These are phyloP conservation scores for Malaclemys terrapin DNA, from an alignment of 2,113 vertebrate genomes.

Conservation along the genomic window DNA sequence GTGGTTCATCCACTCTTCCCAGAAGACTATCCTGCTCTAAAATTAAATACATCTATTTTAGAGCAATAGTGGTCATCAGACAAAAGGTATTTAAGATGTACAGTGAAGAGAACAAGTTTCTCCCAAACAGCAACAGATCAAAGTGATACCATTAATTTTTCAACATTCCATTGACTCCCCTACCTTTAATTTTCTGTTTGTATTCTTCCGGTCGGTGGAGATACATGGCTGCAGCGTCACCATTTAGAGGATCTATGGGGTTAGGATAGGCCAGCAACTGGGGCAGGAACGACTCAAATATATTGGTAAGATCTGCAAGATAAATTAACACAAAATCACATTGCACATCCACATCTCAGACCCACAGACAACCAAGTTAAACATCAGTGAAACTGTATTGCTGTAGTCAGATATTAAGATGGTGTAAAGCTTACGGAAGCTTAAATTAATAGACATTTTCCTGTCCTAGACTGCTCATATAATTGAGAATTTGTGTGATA, in stretches of 20 bases:
- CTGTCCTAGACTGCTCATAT: not conserved
- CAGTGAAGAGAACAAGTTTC: rapidly evolving
- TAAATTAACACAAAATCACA: not conserved
- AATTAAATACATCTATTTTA: rapidly evolving
- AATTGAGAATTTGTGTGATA: not conserved
- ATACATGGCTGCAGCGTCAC: constrained; percentile 99
- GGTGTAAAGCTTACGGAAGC: not conserved
- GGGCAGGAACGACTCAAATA: constrained; percentile 99
- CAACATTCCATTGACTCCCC: not conserved
- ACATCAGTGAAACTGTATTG: not conserved
- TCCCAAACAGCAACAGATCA: rapidly evolving
- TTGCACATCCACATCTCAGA: not conserved
- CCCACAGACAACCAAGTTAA: rapidly evolving
- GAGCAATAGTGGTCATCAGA: rapidly evolving
- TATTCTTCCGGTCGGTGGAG: constrained; percentile 98
- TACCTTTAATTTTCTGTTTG: constrained; percentile 99
- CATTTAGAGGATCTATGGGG: constrained; percentile 97
- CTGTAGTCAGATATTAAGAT: not conserved
- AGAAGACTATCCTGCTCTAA: rapidly evolving
- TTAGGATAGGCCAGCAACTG: constrained; percentile 98
- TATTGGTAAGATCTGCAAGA: constrained; percentile 96
- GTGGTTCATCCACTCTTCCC: no score
- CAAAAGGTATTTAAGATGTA: rapidly evolving
- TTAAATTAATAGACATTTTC: not conserved
- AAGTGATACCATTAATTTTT: rapidly evolving